These are phyloP conservation scores for Oryzias melastigma DNA, from an alignment of 2,113 vertebrate genomes.

Conservation along the genomic window DNA sequence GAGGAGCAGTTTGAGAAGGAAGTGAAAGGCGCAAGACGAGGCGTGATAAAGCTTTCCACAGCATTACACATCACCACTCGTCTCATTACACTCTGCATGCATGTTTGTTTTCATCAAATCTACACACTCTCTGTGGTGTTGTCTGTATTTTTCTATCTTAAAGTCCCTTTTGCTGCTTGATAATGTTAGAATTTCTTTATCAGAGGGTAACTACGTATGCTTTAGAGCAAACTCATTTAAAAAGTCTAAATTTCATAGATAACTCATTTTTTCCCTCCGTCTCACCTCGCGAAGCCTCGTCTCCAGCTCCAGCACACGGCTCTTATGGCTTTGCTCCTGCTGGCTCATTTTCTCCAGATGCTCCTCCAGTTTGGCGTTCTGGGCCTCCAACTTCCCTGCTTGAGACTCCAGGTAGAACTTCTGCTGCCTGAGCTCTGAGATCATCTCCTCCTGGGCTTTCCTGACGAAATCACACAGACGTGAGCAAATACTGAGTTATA, in stretches of 20 bases:
- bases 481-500: neutral
- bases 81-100: neutral
- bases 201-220: no score
- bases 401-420: slow-evolving; percentile 99
- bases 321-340: slow-evolving; percentile 94
- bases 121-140: no score
- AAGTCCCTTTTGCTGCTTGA: no score
- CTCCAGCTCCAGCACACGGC: slow-evolving; percentile 88
- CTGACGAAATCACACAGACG: slow-evolving; percentile 64
- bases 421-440: slow-evolving; percentile 97
- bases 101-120: no score
- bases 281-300: slow-evolving; percentile 90
- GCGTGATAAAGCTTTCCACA: neutral
- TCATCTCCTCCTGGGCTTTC: slow-evolving; percentile 99
- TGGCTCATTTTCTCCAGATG: slow-evolving; percentile 96
- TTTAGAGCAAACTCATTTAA: no score
- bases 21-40: neutral
- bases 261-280: slow-evolving; percentile 70
- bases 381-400: slow-evolving; percentile 95
- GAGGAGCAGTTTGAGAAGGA: slow-evolving; percentile 9
- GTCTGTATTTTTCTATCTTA: no score
- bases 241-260: no score
- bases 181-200: no score
- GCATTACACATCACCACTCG: slow-evolving; percentile 8
- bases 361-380: slow-evolving; percentile 97